A percentile compares a stretch with the other conserved stretches of the same genome.
Conservation (phyloP, 1,140 invertebrate genomes). For the Zaprionus gabonicus region DNA sequence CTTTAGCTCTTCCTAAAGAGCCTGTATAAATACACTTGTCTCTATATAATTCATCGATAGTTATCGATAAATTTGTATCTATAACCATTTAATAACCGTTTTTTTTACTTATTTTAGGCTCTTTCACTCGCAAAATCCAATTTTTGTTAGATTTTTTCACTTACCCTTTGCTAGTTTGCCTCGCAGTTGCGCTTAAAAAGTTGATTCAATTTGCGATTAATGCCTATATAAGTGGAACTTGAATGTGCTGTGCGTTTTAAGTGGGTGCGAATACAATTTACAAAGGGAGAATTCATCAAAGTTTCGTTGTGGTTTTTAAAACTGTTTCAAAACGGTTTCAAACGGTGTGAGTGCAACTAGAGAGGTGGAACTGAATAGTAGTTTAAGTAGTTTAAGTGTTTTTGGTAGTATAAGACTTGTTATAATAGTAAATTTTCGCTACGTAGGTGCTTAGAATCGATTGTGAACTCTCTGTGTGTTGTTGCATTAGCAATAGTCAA, state of each 20-base stretch:
- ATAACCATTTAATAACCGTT: neutral
- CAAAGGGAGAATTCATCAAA: neutral
- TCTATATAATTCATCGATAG: no score
- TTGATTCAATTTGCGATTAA: slow-evolving; percentile 6
- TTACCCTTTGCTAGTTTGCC: slow-evolving; percentile 22
- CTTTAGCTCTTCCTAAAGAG: no score
- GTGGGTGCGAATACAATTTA: slow-evolving; percentile 34
- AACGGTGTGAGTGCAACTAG: slow-evolving; percentile 33
- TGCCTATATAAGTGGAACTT: slow-evolving; percentile 26
- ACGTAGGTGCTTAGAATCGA: slow-evolving; percentile 22
- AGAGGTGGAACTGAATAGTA: slow-evolving; percentile 16
- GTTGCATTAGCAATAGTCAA: slow-evolving; percentile 20
- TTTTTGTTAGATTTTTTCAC: slow-evolving; percentile 1
- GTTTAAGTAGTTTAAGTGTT: slow-evolving; percentile 27
- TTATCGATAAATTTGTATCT: no score
- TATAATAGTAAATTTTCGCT: slow-evolving; percentile 12
- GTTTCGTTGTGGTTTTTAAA: neutral
- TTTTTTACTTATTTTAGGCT: neutral
- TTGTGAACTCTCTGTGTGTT: slow-evolving; percentile 5
- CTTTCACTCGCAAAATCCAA: neutral
- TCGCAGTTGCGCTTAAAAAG: neutral
- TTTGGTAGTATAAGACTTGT: slow-evolving; percentile 16
- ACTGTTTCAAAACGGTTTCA: neutral
- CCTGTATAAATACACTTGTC: no score
- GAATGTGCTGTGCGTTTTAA: slow-evolving; percentile 34